Percentiles rank a stretch among this genome's conserved stretches.
These are phyloP conservation scores for Peromyscus nudipes DNA, from an alignment of 2,797 vertebrate genomes.

Conservation along the genomic window DNA sequence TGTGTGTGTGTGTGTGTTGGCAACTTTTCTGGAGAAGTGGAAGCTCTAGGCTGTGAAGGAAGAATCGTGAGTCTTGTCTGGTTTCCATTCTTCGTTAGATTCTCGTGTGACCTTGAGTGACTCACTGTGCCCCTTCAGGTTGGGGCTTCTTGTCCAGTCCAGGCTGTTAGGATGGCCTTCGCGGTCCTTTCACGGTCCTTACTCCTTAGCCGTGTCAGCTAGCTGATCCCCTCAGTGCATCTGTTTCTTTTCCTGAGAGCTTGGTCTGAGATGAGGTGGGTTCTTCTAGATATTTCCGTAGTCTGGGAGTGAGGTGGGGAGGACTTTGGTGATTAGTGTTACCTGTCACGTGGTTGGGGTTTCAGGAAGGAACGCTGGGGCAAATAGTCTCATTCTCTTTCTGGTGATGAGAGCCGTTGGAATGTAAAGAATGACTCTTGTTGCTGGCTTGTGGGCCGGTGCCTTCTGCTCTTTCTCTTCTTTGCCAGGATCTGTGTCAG, in stretches of 20 bases:
- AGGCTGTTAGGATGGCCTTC: background rate
- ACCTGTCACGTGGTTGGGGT: background rate
- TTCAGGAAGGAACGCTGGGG: constrained; percentile 42
- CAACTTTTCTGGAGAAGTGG: background rate
- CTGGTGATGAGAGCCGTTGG: background rate
- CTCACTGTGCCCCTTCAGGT: constrained; percentile 82
- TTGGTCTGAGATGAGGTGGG: background rate
- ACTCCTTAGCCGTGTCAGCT: background rate
- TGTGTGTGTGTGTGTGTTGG: background rate
- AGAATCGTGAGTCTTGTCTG: background rate
- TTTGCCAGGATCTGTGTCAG: background rate
- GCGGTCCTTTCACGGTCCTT: background rate
- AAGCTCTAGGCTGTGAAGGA: constrained; percentile 64
- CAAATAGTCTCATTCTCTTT: background rate
- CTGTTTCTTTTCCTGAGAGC: background rate
- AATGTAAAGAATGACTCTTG: constrained; percentile 52
- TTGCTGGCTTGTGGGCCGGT: constrained; percentile 19
- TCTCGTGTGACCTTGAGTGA: constrained; percentile 92
- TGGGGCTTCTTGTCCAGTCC: background rate
- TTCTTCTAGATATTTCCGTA: background rate
- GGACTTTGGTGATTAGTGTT: background rate
- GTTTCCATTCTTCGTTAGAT: constrained; percentile 87
- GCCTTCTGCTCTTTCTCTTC: background rate
- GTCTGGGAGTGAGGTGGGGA: no score
- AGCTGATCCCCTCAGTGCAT: background rate